These are phyloP conservation scores for Oxygymnocypris stewartii DNA, from an alignment of 2,113 vertebrate species.

Conservation along the genomic window DNA sequence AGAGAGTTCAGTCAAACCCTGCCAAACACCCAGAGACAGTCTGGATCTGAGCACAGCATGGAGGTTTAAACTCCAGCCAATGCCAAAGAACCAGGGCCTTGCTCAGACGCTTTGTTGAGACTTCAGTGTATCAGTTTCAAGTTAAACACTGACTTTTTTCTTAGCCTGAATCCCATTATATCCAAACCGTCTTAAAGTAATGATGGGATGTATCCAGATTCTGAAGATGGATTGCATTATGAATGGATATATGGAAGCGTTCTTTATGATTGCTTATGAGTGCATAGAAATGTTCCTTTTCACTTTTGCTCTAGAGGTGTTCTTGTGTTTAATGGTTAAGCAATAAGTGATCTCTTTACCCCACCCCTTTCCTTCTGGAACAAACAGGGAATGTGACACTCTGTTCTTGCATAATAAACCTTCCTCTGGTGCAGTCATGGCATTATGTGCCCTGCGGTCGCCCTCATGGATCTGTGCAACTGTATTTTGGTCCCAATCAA, in stretches of 20 bases:
- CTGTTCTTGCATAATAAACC: conserved; percentile 42
- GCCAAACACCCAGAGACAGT: not conserved
- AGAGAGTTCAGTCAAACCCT: not conserved
- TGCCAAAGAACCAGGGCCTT: not conserved
- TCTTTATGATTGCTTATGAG: not conserved
- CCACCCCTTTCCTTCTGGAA: conserved; percentile 11
- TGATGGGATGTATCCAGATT: not conserved
- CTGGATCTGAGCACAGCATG: not conserved
- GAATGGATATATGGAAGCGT: not conserved
- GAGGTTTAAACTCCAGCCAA: conserved; percentile 19
- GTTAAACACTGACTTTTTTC: conserved; percentile 5
- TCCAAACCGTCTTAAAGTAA: not conserved
- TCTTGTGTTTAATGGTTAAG: not conserved
- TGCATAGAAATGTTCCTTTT: not conserved
- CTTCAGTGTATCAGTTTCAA: conserved; percentile 20
- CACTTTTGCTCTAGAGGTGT: conserved; percentile 4
- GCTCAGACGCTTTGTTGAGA: not conserved
- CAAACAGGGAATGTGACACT: conserved; percentile 5
- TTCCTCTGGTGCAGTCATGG: conserved; percentile 35
- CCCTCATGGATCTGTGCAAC: not conserved
- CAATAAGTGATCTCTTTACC: not conserved
- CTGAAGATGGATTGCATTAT: not conserved
- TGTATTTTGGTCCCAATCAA: conserved; percentile 10
- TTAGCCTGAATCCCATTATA: not conserved
- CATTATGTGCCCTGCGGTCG: conserved; percentile 48